phyloP scores from a whole-genome alignment of 2,113 vertebrate species.

The Cinclus cinclus region DNA sequence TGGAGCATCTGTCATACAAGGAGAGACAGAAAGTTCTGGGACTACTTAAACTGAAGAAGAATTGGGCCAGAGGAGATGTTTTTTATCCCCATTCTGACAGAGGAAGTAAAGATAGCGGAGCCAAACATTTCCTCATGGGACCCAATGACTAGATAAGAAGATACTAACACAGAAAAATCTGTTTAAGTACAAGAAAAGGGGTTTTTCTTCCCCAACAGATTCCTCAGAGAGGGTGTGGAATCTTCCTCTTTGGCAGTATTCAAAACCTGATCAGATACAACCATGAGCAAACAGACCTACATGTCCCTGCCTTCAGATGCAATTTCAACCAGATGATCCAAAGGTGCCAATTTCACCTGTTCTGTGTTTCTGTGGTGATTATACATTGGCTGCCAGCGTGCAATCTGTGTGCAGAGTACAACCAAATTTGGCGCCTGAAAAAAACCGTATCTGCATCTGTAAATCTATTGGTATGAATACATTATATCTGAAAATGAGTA shows the following conservation, averaged over 20 bases:
- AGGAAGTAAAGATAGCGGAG: neutral
- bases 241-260: neutral
- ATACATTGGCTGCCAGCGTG: neutral
- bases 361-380: neutral
- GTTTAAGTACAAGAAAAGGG: neutral
- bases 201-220: neutral
- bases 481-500: neutral
- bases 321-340: neutral
- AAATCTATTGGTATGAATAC: neutral
- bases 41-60: neutral
- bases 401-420: fast-evolving
- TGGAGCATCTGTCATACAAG: neutral
- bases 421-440: neutral
- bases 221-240: neutral
- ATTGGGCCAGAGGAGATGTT: neutral
- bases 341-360: neutral
- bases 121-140: neutral
- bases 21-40: neutral
- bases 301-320: neutral
- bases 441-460: neutral
- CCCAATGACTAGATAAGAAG: neutral
- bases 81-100: neutral
- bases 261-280: neutral
- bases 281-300: neutral
- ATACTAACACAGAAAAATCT: neutral